phyloP scores from a whole-genome alignment of 2,888 invertebrate species.

The Thumatha senex region DNA sequence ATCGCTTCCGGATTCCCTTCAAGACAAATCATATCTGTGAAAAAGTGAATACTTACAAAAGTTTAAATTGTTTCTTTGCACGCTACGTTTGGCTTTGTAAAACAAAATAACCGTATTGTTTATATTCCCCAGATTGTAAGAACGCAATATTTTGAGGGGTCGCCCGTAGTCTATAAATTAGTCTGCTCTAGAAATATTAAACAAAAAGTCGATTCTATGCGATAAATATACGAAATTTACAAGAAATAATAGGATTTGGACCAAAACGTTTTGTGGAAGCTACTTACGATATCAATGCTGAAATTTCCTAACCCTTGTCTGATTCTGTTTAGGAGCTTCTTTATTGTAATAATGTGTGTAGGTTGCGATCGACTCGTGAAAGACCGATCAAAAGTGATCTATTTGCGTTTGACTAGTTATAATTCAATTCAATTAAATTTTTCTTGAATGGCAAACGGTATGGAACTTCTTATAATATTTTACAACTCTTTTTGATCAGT shows the following conservation, averaged over 20 bases:
- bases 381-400: not conserved
- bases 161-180: slow-evolving; percentile 4
- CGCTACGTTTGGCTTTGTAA: slow-evolving; percentile 1
- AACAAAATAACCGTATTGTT: slow-evolving; percentile 5
- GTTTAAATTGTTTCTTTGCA: slow-evolving; percentile 8
- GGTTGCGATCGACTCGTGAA: not conserved
- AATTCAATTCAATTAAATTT: no score
- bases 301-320: slow-evolving; percentile 26
- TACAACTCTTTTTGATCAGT: not conserved
- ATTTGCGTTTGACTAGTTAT: slow-evolving; percentile 1
- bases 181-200: not conserved
- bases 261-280: slow-evolving; percentile 7
- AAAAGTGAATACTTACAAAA: slow-evolving; percentile 4
- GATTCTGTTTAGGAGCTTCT: slow-evolving; percentile 4
- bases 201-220: not conserved
- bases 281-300: slow-evolving; percentile 5
- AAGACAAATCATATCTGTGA: not conserved
- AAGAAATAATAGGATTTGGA: slow-evolving; percentile 1
- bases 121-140: slow-evolving; percentile 6
- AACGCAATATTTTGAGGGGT: not conserved
- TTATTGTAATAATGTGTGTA: slow-evolving; percentile 3
- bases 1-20: not conserved
- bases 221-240: slow-evolving; percentile 1
- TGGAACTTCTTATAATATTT: not conserved
- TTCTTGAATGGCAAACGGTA: no score